Evolutionary conservation across 2,888 invertebrate species (phyloP).

Genomic region (Zonitis immaculata): DNA sequence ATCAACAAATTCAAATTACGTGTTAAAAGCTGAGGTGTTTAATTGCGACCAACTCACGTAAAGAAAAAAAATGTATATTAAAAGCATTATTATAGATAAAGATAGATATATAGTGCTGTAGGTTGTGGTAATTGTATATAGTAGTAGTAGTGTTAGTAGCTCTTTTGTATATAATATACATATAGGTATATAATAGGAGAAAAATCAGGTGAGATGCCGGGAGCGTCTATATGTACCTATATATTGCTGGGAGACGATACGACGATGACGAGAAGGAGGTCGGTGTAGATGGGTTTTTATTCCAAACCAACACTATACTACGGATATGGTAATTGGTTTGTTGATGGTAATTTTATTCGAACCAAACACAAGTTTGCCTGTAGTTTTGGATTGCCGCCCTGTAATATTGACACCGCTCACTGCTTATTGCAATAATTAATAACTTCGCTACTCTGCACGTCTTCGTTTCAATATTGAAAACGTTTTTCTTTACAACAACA

Average conservation of each 20-base stretch:
- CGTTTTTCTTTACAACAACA: slow-evolving; percentile 15
- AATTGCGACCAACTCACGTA: slow-evolving; percentile 9
- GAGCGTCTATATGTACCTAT: no score
- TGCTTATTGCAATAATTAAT: slow-evolving; percentile 24
- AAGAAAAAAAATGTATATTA: not conserved
- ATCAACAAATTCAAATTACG: slow-evolving; percentile 16
- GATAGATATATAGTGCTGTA: not conserved
- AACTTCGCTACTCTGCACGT: slow-evolving; percentile 24
- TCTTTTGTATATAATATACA: no score
- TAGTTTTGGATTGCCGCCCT: slow-evolving; percentile 43
- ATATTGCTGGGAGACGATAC: no score
- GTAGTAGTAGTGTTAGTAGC: not conserved
- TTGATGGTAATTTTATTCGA: slow-evolving; percentile 42
- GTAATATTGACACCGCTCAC: slow-evolving; percentile 43
- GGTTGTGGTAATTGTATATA: not conserved
- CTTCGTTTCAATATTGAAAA: slow-evolving; percentile 20
- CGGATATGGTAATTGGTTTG: slow-evolving; percentile 44
- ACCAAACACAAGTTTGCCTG: slow-evolving; percentile 35
- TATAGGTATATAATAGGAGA: slow-evolving; percentile 10
- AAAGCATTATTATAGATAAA: not conserved
- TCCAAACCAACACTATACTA: slow-evolving; percentile 25
- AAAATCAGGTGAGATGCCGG: slow-evolving; percentile 30
- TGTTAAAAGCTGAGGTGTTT: slow-evolving; percentile 17
- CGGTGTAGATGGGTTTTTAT: no score
- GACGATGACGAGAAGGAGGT: slow-evolving; percentile 11